Percentiles rank a stretch among this genome's conserved stretches.
These are phyloP conservation scores for Parochlus steinenii DNA, from an alignment of 2,888 invertebrate genomes.

Conservation along the genomic window DNA sequence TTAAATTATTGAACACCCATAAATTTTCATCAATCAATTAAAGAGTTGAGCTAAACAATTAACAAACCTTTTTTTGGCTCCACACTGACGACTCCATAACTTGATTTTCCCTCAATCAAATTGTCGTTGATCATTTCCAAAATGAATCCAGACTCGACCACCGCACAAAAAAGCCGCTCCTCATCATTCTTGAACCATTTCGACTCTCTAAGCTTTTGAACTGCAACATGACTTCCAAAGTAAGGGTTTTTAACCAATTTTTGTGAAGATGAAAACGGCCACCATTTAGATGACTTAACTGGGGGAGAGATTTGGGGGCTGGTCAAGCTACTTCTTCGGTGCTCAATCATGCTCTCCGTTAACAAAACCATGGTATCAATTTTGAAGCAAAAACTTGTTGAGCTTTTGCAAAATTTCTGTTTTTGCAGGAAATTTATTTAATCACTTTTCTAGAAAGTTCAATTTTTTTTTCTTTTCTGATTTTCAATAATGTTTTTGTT, in stretches of 20 bases:
- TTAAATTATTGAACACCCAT: background rate
- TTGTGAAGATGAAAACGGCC: slow-evolving; percentile 7
- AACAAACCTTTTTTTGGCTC: slow-evolving; percentile 56
- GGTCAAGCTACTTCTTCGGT: slow-evolving; percentile 3
- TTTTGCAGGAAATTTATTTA: too few species aligned
- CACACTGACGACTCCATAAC: slow-evolving; percentile 55
- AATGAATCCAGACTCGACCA: slow-evolving; percentile 54
- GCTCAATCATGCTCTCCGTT: slow-evolving; percentile 4
- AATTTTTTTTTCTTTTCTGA: too few species aligned
- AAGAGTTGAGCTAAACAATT: slow-evolving; percentile 18
- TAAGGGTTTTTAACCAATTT: slow-evolving; percentile 1
- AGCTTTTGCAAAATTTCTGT: too few species aligned
- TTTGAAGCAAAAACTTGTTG: background rate
- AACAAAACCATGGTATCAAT: slow-evolving; percentile 8
- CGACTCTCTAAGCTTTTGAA: slow-evolving; percentile 52
- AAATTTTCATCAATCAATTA: background rate
- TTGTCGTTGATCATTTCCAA: slow-evolving; percentile 45
- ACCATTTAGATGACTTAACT: slow-evolving; percentile 6
- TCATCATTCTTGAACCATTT: slow-evolving; percentile 60
- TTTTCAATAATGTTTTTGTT: too few species aligned
- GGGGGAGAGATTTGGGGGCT: slow-evolving; percentile 7
- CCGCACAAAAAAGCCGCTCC: slow-evolving; percentile 51
- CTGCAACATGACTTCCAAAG: slow-evolving; percentile 32
- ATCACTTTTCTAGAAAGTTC: too few species aligned
- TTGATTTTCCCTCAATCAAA: slow-evolving; percentile 24